Evolutionary conservation across 1,140 invertebrate genomes (phyloP).

Genomic region (Orchestia grillus): DNA sequence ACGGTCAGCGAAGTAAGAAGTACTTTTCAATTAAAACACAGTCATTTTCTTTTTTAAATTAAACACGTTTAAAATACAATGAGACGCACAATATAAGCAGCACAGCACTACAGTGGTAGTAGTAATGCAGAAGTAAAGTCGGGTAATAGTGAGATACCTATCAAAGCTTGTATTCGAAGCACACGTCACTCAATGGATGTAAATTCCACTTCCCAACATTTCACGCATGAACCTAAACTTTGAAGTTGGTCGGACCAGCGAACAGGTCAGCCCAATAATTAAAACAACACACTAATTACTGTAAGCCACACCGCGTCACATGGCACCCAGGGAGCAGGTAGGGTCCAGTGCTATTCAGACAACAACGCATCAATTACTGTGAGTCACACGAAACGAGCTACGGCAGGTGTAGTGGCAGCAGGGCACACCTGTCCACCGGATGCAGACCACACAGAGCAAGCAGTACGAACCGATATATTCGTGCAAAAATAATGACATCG

Average conservation of each 20-base stretch:
- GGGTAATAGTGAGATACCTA: background rate
- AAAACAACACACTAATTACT: too few relatives aligned
- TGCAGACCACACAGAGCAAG: background rate
- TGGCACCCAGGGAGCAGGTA: background rate
- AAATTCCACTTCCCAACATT: background rate
- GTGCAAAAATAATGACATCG: background rate
- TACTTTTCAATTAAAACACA: too few relatives aligned
- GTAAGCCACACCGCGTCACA: too few relatives aligned
- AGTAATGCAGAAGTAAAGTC: background rate
- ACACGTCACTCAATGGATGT: background rate
- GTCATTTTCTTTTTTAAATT: background rate
- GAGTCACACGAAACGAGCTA: background rate
- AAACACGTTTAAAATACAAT: background rate
- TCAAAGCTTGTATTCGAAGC: background rate
- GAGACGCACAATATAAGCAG: background rate
- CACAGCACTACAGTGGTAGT: background rate
- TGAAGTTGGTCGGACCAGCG: too few relatives aligned
- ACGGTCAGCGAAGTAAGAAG: background rate
- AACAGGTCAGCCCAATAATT: too few relatives aligned
- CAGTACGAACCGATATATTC: background rate
- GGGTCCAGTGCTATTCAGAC: background rate
- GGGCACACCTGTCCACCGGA: background rate
- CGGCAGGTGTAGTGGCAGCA: background rate
- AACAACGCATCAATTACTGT: background rate
- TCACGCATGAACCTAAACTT: background rate